Evolutionary conservation across 2,113 vertebrate species (phyloP), one percentile per base, ranked within the genome.

Genomic region (Lasiurus borealis): DNA sequence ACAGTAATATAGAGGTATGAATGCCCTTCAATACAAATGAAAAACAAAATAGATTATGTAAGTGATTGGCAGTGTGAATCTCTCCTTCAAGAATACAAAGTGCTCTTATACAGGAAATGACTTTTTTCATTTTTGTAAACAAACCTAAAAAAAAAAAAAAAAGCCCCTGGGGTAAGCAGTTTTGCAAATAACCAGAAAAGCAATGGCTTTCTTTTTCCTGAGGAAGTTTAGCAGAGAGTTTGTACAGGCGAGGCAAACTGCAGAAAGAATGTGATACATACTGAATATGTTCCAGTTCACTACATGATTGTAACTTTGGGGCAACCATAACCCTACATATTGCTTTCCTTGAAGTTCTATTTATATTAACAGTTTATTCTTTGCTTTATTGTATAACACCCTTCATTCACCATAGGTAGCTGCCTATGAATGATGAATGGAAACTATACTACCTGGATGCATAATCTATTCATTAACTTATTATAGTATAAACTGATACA

Each of bases 61-160:
- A 90, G 78, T 85, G 62, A 68, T 21, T 78, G 73, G 44, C 54
- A 44, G 46, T 10, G 0, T 31, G 78, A 83, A 75, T 82, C 54
- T 77, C 68, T 66, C 66, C 69, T 88, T 96, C 48, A 86, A 95
- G 50, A 94, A 93, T 15, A 80, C 62, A 59, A 86, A 94, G 12
- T 57, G 6, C 23, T 88, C 88, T 76, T 73, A 34, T 21, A 68
- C 29, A 14, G 44, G 64, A 90, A 96, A 82, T 85, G 85, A 62
- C 34, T 91, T 68, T 73, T 81, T 85, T 73, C 44, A 88, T 66
- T 80, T 92, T 76, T 93, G n/a, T 83, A 96, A 95, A 96, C 76
- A 93, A 69, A 21, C 8, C 3, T 46, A 54, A 29, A 86, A 57
- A 76, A 85, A 34, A 76, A 85, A 34, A 62, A 62, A 89, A 27